phyloP scores from a whole-genome alignment of 2,113 vertebrate species.

The Lonchura striata region DNA sequence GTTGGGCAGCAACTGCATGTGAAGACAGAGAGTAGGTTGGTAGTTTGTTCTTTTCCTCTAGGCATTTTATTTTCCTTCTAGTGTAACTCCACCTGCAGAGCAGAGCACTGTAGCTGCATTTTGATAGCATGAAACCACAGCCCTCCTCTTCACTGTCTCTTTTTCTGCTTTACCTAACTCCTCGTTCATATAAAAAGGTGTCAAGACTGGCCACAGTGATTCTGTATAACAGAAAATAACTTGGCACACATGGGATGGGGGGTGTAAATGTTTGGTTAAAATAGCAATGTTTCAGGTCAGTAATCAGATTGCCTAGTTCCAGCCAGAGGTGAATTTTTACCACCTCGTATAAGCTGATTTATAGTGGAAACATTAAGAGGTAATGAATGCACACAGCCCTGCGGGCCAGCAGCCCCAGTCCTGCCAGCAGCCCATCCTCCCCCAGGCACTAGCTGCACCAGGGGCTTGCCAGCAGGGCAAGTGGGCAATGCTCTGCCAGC shows the following conservation, averaged over 20 bases:
- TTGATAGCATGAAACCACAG: not conserved
- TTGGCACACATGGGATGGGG: rapidly evolving
- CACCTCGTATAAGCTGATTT: not conserved
- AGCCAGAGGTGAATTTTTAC: not conserved
- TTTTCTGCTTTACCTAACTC: not conserved
- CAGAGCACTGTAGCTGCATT: not conserved
- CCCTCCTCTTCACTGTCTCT: not conserved
- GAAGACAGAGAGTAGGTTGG: not conserved
- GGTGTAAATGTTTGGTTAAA: not conserved
- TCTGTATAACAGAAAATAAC: not conserved
- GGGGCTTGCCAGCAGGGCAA: not conserved
- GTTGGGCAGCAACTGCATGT: not conserved
- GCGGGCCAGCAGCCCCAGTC: not conserved
- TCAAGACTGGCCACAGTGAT: not conserved
- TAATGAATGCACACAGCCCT: not conserved
- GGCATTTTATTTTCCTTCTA: not conserved
- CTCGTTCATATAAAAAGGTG: not conserved
- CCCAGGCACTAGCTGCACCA: not conserved
- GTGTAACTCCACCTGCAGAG: not conserved
- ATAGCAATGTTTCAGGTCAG: not conserved
- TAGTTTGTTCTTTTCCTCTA: not conserved
- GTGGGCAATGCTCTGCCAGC: not conserved
- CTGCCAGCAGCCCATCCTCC: not conserved
- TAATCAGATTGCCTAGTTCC: not conserved
- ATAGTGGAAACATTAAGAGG: not conserved